phyloP scores from a whole-genome alignment of 2,888 invertebrate species.

The Sthenelais limicola region DNA sequence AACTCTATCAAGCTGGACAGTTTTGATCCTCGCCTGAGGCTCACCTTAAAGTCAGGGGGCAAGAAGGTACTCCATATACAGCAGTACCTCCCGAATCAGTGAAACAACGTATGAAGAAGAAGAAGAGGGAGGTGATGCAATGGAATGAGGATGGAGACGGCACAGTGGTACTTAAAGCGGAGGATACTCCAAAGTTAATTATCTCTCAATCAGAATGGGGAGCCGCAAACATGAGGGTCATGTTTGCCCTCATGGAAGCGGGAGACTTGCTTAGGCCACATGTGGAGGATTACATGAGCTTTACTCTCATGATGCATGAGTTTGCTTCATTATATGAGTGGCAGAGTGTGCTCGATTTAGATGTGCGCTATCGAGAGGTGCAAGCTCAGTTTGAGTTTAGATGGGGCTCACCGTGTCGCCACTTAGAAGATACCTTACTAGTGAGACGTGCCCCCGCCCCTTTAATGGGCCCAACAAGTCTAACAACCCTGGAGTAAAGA shows the following conservation, averaged over 20 bases:
- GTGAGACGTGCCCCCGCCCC: neutral
- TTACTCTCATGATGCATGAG: neutral
- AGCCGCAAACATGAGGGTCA: neutral
- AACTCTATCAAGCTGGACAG: too few species aligned
- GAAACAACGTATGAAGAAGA: neutral
- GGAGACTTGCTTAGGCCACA: neutral
- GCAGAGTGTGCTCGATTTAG: neutral
- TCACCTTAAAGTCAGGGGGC: neutral
- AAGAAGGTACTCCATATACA: constrained; percentile 7
- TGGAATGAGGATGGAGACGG: neutral
- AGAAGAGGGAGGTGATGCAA: neutral
- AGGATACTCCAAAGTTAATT: neutral
- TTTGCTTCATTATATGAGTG: constrained; percentile 5
- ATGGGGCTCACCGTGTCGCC: neutral
- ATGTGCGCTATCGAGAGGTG: constrained; percentile 1
- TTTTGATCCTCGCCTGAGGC: neutral
- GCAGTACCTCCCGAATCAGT: neutral
- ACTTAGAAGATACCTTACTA: neutral
- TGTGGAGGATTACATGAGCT: constrained; percentile 9
- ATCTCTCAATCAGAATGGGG: constrained; percentile 9
- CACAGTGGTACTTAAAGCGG: neutral
- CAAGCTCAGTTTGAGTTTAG: constrained; percentile 2
- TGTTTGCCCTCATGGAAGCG: neutral
- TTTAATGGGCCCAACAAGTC: neutral
- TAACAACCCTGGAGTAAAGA: neutral